Base-by-base conservation (phyloP, 2,113 vertebrate genomes). In the Thinocorus orbignyianus region DNA sequence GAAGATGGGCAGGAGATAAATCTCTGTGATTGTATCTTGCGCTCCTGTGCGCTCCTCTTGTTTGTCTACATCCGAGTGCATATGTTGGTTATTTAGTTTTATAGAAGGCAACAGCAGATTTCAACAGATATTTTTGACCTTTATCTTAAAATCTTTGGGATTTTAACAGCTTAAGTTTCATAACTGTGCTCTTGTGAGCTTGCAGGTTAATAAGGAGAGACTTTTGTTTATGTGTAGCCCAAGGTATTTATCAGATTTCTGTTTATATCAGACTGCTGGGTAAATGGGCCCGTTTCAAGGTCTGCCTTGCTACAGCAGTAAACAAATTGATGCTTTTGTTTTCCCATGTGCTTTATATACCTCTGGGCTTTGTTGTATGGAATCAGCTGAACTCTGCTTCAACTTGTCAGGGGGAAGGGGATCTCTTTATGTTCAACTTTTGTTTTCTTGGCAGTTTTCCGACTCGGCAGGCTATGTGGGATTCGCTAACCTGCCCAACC, bases 401-500 rank as follows among this genome's bases (percentile, higher is more conserved):
- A 77, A 9, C 20, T 60, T 84, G 70, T 49, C 46, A 11, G 31
- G 13, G 35, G 76, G 28, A 77, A 81, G 71, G 42, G 17, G n/a
- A 19, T 86, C 37, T 94, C 35, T 54, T 93, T 88, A 7, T 46
- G 54, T 68, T 83, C 46, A 31, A 9, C 65, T 57, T 76, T 23
- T 85, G 74, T 80, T 77, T 86, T 73, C 61, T 87, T 70, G 51
- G 42, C 95, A 99, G 98, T 98, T 99, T 90, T 98, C 98, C 1
- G 98, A 99, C 95, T 97, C 98, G 2, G 90, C 97, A 13, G 98
- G 98, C 68, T 99, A 98, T 90, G 98, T 98, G 37, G 99, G 98
- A 18, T 99, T 98, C 72, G 99, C 98, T 82, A 99, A 99, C 95
- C 98, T 99, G 48, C 98, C 99, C n/a, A 99, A 99, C 95, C 98